Evolutionary conservation across 2,888 invertebrate species (phyloP).

Genomic region (Lithophane socia): DNA sequence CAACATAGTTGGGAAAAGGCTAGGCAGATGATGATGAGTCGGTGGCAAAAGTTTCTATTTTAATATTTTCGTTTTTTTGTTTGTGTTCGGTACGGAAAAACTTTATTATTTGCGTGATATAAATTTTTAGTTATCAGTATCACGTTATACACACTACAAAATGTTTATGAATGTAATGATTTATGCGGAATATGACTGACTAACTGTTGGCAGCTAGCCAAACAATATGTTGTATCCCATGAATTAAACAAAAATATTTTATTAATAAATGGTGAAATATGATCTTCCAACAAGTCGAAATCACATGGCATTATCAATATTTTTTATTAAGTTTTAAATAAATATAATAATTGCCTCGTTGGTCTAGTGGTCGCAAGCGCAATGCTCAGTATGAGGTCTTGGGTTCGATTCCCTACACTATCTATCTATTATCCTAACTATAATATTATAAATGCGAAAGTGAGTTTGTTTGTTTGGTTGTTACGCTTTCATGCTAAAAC

Average conservation of each 20-base stretch:
- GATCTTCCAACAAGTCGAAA: constrained; percentile 1
- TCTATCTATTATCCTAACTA: no score
- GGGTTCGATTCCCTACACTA: no score
- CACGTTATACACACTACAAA: neutral
- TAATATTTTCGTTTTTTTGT: no score
- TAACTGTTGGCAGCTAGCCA: constrained; percentile 35
- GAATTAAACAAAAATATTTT: constrained; percentile 41
- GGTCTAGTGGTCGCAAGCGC: no score
- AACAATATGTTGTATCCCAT: constrained; percentile 18
- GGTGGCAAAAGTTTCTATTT: no score
- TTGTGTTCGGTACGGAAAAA: neutral
- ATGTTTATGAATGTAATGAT: constrained; percentile 38
- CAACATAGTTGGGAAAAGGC: no score
- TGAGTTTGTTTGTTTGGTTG: no score
- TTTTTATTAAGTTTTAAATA: neutral
- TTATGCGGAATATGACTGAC: constrained; percentile 33
- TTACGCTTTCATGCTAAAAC: no score
- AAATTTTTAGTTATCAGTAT: constrained; percentile 5
- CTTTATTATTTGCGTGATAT: constrained; percentile 5
- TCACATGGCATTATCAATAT: constrained; percentile 3
- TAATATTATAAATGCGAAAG: no score
- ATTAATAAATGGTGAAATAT: constrained; percentile 24
- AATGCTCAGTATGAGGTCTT: no score
- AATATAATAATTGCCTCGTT: neutral
- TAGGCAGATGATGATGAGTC: no score